Conservation (phyloP, 2,888 invertebrate species). For the Panzeria rudis region DNA sequence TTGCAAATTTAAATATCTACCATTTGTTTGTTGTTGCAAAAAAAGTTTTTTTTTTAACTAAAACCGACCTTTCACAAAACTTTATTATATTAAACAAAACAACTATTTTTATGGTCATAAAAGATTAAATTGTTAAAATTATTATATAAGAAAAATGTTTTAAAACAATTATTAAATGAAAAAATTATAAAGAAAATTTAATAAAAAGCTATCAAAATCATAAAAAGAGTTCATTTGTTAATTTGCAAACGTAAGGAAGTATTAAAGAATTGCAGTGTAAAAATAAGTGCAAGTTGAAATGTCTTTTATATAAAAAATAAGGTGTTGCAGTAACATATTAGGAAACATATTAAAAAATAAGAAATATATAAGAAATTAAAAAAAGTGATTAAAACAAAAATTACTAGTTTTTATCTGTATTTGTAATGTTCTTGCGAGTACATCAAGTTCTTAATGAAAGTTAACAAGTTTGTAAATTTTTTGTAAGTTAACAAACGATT, state of each 20-base stretch:
- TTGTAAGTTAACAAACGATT: too few species aligned
- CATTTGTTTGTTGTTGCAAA: slow-evolving; percentile 8
- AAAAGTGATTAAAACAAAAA: not conserved
- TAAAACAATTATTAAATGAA: slow-evolving; percentile 3
- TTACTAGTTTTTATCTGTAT: too few species aligned
- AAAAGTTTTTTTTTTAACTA: not conserved
- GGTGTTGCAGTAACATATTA: not conserved
- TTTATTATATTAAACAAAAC: slow-evolving; percentile 8
- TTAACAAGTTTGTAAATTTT: too few species aligned
- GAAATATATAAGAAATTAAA: not conserved
- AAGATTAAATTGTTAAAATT: not conserved
- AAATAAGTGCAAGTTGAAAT: not conserved
- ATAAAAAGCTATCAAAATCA: slow-evolving; percentile 6
- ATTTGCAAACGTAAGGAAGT: not conserved
- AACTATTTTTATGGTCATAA: slow-evolving; percentile 23
- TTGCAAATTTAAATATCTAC: not conserved
- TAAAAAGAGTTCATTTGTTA: not conserved
- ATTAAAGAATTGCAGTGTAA: not conserved
- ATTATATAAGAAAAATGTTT: not conserved
- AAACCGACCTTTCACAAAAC: slow-evolving; percentile 23
- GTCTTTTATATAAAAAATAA: not conserved
- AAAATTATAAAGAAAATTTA: not conserved
- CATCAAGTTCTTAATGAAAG: too few species aligned
- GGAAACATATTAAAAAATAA: not conserved
- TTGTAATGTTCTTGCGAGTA: too few species aligned